Base-by-base conservation (phyloP, 2,113 vertebrate genomes). In the Falcunculus frontatus region DNA sequence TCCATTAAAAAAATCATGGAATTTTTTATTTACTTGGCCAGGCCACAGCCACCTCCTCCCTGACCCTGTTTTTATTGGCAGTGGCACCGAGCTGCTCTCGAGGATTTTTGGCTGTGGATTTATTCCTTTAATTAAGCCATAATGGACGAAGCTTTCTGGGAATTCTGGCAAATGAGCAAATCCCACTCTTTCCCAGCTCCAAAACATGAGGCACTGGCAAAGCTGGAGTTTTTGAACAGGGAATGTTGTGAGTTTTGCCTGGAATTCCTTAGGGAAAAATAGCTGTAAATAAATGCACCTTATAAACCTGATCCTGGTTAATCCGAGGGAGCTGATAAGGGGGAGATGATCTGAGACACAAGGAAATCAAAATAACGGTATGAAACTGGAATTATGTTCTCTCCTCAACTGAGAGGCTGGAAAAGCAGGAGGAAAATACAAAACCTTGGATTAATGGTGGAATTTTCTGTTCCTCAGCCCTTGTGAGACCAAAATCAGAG, bases 381-480 rank as follows among this genome's bases (percentile, higher is more conserved):
- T 57, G 12, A 21, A 49, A 37, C 11, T 7, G 37, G 67, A 17
- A 47, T 42, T 22, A 3, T 23, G 19, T 23, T 41, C 50, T 77
- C 33, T 42, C 25, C 39, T 13, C 49, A 10, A 0, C 26, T 26
- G 13, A 37, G 49, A 64, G 13, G 7, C 26, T 47, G 76, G 27
- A 39, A 44, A 74, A 49, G 60, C 26, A 26, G 27, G 41, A 65
- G 35, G 29, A 9, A 65, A 60, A 26, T 4, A 7, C 18, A 33
- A 14, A 72, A 7, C 10, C 4, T n/a, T 0, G 2, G 26, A 19
- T 69, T 15, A 6, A 14, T 5, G 49, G 49, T 30, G 41, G 29
- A 27, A 8, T 44, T 81, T 55, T 64, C 55, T 84, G 59, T 41
- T 73, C 52, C 49, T 89, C 33, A 56, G 17, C 42, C 16, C 0